Percentiles rank a stretch among this genome's conserved stretches.
Evolutionary conservation across 1,140 invertebrate genomes (phyloP).

Genomic region (Spodoptera litura): DNA sequence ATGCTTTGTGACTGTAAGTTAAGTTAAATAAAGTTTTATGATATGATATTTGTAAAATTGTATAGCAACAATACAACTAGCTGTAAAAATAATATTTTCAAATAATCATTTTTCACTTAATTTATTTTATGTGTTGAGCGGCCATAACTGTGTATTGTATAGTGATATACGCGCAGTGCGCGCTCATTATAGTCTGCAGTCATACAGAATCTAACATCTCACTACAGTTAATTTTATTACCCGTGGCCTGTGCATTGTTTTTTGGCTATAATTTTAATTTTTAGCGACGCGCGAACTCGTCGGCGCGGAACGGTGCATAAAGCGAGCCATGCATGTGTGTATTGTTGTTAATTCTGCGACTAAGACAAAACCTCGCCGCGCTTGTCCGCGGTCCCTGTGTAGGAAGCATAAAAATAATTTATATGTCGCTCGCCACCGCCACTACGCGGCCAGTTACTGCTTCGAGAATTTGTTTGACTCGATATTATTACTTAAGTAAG

Average conservation of each 20-base stretch:
- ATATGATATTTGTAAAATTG: too few species aligned
- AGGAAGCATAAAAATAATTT: constrained; percentile 67
- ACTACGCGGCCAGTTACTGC: background rate
- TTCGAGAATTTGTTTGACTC: background rate
- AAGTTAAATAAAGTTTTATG: too few species aligned
- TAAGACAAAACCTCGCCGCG: constrained; percentile 53
- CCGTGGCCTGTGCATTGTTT: constrained; percentile 38
- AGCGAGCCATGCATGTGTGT: constrained; percentile 32
- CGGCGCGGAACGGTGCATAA: constrained; percentile 35
- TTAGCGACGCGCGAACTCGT: constrained; percentile 1
- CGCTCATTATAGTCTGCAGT: constrained; percentile 21
- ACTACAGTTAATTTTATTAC: constrained; percentile 42
- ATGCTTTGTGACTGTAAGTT: too few species aligned
- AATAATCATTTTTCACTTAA: background rate
- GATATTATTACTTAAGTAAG: background rate
- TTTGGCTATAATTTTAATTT: constrained; percentile 37
- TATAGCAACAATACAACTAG: too few species aligned
- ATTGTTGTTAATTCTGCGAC: constrained; percentile 46
- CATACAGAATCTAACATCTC: constrained; percentile 34
- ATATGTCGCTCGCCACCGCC: constrained; percentile 53
- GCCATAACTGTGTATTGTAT: constrained; percentile 6
- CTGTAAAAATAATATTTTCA: background rate
- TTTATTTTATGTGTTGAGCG: background rate
- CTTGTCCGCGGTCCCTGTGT: constrained; percentile 42
- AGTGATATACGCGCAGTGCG: background rate